Evolutionary conservation across 2,797 vertebrate genomes (phyloP), one percentile per base, ranked within the genome.

Genomic region (Synanceia verrucosa): DNA sequence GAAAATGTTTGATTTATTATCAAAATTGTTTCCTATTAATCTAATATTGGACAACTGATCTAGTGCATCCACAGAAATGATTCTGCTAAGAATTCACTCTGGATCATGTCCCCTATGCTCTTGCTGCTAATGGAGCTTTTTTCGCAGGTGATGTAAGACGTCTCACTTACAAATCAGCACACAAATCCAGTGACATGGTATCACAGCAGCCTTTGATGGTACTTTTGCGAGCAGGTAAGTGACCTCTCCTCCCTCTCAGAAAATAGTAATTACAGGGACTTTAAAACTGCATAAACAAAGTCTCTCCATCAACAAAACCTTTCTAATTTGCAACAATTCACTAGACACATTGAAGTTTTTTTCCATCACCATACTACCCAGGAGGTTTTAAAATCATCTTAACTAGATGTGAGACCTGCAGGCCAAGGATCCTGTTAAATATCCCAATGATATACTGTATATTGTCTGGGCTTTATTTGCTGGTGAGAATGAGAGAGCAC

Each of bases 401-500:
- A 16, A 16, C 9, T 14, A 9, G 19, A 58, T n/a, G n/a, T n/a
- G n/a, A n/a, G n/a, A n/a, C n/a, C n/a, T n/a, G n/a, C n/a, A n/a
- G 36, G 12, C 14, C 47, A 19, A 12, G 5, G 8, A 39, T 55
- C 24, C 31, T 43, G 53, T 70, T 65, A 67, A 61, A 82, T 43
- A 62, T 31, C 62, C 37, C 63, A 50, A 18, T 65, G 23, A 70
- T 50, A 65, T 55, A 62, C 73, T 52, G 57, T 48, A 67, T 55
- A 64, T 74, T 52, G 56, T 68, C 43, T 11, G 21, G 58, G 41
- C 64, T 69, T 72, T 66, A 78, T 73, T 70, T 77, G 52, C 21
- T 19, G 65, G 10, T 63, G 53, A 47, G 83, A 78, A 90, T 89
- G 82, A 90, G 61, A 92, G 86, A 86, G 82, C 84, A 70, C 58